Evolutionary conservation across 2,113 vertebrate genomes (phyloP), one percentile per base, ranked within the genome.

Genomic region (Thalassarche chlororhynchos): DNA sequence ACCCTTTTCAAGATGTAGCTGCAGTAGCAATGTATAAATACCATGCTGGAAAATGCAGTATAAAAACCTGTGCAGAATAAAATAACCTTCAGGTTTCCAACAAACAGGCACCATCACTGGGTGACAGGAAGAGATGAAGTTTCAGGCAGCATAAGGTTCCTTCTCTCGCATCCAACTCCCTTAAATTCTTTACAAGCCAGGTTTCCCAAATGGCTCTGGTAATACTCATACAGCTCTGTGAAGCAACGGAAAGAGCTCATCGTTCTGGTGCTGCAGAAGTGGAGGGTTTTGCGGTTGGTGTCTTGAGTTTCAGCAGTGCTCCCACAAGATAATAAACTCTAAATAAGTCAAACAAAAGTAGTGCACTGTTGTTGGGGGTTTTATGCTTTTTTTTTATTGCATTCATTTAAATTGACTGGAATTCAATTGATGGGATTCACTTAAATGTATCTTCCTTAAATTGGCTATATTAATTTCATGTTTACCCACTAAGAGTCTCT

Each of bases 101-200:
- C 9, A 52, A 58, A 28, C 5, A 1, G 3, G 3, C 28, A 14
- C 29, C 38, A 5, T 25, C 1, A 0, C 17, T 26, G 79, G 70
- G 49, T 17, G 55, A 51, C 0, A 5, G 81, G n/a, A 52, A 80
- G 44, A n/a, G 36, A 44, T 65, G 82, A 47, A 70, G 36, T 15
- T 89, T 68, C 83, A 29, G 34, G 46, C 25, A 42, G 71, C 17
- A 3, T 5, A 2, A n/a, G 18, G 54, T 47, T 77, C 49, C 24
- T 84, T 31, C 61, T 84, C n/a, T 69, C 14, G 0, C 29, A 19
- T 51, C 79, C 49, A 70, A 6, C 36, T 70, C 54, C 52, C 36
- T 49, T 32, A 15, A 79, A 79, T 77, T 83, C 68, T 49, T 42
- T 13, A 7, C 15, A 17, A 78, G 19, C 8, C 49, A 17, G 12